phyloP scores from a whole-genome alignment of 2,797 vertebrate genomes.

The Syndactyla subalaris region DNA sequence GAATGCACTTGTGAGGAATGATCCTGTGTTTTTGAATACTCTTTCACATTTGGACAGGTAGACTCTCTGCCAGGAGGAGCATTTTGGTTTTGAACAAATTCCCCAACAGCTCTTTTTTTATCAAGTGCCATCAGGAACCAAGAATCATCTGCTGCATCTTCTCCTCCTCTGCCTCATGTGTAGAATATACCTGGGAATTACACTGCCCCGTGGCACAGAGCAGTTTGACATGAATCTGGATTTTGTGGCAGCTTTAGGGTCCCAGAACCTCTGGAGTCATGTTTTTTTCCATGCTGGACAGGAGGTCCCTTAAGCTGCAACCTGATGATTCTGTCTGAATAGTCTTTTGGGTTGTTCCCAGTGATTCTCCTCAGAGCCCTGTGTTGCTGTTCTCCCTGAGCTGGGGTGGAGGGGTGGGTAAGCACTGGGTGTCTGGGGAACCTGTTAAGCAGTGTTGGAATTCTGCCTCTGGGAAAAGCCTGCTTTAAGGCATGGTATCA shows the following conservation, averaged over 20 bases:
- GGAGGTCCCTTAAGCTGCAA: neutral
- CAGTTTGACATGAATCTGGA: neutral
- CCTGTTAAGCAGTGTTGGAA: neutral
- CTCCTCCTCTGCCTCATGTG: neutral
- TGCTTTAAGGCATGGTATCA: neutral
- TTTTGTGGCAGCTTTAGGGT: neutral
- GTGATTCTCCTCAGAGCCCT: neutral
- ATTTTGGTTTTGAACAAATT: neutral
- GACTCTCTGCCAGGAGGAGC: neutral
- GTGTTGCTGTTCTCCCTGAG: neutral
- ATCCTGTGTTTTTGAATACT: neutral
- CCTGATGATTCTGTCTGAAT: accelerated
- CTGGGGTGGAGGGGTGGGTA: neutral
- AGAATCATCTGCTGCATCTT: neutral
- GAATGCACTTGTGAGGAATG: neutral
- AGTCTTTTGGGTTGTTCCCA: neutral
- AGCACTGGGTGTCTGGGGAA: neutral
- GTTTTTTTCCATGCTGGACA: neutral
- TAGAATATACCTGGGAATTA: neutral
- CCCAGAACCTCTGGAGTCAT: neutral
- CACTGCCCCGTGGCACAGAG: neutral
- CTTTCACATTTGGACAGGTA: neutral
- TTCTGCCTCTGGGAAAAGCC: neutral
- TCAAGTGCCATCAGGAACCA: neutral
- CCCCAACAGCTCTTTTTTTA: neutral